Evolutionary conservation across 1,140 invertebrate genomes (phyloP).

Genomic region (Tetranychus urticae): DNA sequence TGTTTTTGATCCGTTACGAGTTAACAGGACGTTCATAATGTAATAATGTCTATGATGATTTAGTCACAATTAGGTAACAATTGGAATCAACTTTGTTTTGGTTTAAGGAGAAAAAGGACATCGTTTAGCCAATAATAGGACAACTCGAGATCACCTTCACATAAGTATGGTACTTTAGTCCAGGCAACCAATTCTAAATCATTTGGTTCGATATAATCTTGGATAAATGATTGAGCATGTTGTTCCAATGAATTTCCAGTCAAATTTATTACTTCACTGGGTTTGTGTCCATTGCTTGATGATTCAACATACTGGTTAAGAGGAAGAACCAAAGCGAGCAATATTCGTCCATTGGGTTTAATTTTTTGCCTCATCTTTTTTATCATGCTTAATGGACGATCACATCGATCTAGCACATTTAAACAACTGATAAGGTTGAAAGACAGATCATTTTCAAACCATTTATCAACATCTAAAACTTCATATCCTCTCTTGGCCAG

Average conservation of each 20-base stretch:
- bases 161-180: constrained; percentile 68
- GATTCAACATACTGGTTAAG: constrained; percentile 72
- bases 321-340: constrained; percentile 64
- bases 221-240: constrained; percentile 42
- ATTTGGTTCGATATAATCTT: constrained; percentile 37
- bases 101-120: constrained; percentile 39
- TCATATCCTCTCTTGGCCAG: constrained; percentile 42
- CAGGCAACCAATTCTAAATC: constrained; percentile 48
- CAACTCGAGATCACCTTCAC: constrained; percentile 74
- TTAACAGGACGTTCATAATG: too few relatives aligned
- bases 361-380: constrained; percentile 36
- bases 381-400: constrained; percentile 45
- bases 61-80: too few relatives aligned
- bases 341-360: constrained; percentile 35
- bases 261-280: constrained; percentile 40
- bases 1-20: too few relatives aligned
- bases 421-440: constrained; percentile 63
- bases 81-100: background rate
- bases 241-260: constrained; percentile 44
- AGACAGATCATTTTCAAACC: constrained; percentile 30
- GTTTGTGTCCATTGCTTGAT: constrained; percentile 33
- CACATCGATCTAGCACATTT: constrained; percentile 72
- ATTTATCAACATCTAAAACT: constrained; percentile 45
- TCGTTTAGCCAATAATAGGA: constrained; percentile 75
- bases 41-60: too few relatives aligned